Conservation (phyloP, 2,113 vertebrate species). For the Piaya cayana region DNA sequence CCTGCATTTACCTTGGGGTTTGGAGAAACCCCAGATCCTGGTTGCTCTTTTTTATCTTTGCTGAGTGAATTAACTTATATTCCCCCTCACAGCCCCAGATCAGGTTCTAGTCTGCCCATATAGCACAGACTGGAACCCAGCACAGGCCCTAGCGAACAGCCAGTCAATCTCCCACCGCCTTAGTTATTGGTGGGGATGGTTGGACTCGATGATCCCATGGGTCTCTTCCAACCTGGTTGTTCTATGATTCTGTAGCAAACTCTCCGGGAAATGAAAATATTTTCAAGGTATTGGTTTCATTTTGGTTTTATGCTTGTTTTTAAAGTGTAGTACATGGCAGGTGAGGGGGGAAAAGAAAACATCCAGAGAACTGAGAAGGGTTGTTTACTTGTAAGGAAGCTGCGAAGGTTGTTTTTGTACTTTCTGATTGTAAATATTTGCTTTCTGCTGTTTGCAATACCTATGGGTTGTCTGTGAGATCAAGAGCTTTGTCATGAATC, state of each 20-base stretch:
- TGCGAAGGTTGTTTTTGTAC: not conserved
- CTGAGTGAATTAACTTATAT: no score
- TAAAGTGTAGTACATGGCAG: not conserved
- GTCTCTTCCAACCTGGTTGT: no score
- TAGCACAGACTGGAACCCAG: not conserved
- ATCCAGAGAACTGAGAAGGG: not conserved
- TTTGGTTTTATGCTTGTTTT: not conserved
- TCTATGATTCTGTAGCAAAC: no score
- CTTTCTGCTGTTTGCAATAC: not conserved
- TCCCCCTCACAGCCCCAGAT: not conserved
- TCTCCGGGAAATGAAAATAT: not conserved
- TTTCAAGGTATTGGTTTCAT: not conserved
- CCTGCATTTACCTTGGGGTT: not conserved
- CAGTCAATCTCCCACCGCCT: rapidly evolving
- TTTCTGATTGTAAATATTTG: not conserved
- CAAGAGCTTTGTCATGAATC: rapidly evolving
- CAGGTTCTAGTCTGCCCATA: not conserved
- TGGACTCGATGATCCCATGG: no score
- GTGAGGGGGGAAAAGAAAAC: no score
- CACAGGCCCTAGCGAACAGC: no score
- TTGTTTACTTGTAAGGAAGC: not conserved
- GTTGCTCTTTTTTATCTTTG: not conserved
- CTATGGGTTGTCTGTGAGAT: rapidly evolving
- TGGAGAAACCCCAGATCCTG: not conserved
- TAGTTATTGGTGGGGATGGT: no score